Base-by-base conservation (phyloP, 2,888 invertebrate genomes). In the Abrostola tripartita region DNA sequence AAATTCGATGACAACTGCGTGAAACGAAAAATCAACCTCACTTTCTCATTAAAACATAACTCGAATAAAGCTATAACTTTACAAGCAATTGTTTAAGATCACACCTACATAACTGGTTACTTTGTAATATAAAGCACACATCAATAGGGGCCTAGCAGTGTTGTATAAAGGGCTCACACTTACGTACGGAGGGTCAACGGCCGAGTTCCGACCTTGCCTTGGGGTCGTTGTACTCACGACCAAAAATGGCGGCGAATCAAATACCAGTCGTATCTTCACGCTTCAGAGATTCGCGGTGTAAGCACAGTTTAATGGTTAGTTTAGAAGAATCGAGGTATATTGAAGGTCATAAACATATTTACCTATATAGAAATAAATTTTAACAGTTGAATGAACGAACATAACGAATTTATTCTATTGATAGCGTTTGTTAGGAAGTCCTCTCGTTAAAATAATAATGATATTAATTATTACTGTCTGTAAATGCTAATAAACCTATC, bases 191-290 rank as follows among this genome's bases (percentile, higher is more conserved):
- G 24, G 87, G 89, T 89, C 91, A 89, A 82, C 81, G 90, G 71
- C 90, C 92, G 89, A 87, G 85, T 79, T 83, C 84, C 92, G 92
- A 91, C 92, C 92, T 92, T 92, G 92, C 87, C 83, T 76, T 65
- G 79, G 85, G 89, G 87, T 91, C 87, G 83, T 85, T 69, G 92
- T 88, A 85, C 92, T 84, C 74, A n/a, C 64, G 65, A 84, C 86
- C 89, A 76, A 90, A 88, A 90, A 89, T 85, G 87, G 82, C 79
- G 73, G 66, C 68, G 70, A 71, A 79, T 66, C 65, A 73, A 73
- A 78, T 81, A 80, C 77, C 67, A 65, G 61, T 58, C 38, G 52
- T 68, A 79, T 77, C 81, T 81, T 65, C 52, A 64, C 60, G 66
- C 52, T 78, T 70, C 62, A 44, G 52, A 44, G 41, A 54, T 41